Conservation (phyloP, 2,888 invertebrate genomes). For the Campopleginae sp. region DNA sequence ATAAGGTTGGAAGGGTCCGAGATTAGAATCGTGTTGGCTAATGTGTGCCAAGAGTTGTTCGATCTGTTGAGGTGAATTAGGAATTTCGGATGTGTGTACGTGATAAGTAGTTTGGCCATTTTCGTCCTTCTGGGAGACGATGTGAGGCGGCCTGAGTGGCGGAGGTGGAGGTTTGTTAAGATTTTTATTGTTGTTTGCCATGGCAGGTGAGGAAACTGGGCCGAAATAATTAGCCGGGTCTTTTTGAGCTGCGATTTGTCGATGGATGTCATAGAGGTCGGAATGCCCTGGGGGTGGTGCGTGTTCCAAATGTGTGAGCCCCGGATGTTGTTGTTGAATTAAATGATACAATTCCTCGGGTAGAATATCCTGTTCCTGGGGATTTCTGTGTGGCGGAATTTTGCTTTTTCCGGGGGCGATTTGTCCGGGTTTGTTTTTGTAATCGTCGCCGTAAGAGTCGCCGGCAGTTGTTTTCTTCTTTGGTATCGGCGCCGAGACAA, state of each 20-base stretch:
- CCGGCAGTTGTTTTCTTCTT: constrained; percentile 74
- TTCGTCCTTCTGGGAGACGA: constrained; percentile 79
- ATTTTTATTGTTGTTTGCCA: constrained; percentile 34
- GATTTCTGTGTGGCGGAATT: constrained; percentile 68
- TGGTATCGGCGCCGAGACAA: constrained; percentile 71
- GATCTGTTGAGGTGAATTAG: constrained; percentile 80
- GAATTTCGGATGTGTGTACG: constrained; percentile 80
- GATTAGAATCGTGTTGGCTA: constrained; percentile 80
- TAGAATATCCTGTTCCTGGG: constrained; percentile 72
- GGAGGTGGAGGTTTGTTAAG: constrained; percentile 12
- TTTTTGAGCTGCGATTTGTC: constrained; percentile 76
- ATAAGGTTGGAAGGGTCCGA: constrained; percentile 80
- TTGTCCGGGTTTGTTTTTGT: constrained; percentile 66
- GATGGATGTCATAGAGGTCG: constrained; percentile 79
- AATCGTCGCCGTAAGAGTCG: constrained; percentile 66
- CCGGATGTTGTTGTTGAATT: constrained; percentile 81
- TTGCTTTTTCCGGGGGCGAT: constrained; percentile 69
- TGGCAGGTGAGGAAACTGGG: constrained; percentile 10
- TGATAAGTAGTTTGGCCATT: constrained; percentile 82
- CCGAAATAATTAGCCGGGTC: constrained; percentile 74
- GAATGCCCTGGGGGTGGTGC: constrained; percentile 76
- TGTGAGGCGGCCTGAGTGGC: constrained; percentile 74
- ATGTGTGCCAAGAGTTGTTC: constrained; percentile 82
- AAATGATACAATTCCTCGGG: constrained; percentile 80
- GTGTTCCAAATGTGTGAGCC: constrained; percentile 76